Percentiles rank a stretch among this genome's conserved stretches.
phyloP scores from a whole-genome alignment of 2,888 invertebrate genomes.

The Congeria kusceri region DNA sequence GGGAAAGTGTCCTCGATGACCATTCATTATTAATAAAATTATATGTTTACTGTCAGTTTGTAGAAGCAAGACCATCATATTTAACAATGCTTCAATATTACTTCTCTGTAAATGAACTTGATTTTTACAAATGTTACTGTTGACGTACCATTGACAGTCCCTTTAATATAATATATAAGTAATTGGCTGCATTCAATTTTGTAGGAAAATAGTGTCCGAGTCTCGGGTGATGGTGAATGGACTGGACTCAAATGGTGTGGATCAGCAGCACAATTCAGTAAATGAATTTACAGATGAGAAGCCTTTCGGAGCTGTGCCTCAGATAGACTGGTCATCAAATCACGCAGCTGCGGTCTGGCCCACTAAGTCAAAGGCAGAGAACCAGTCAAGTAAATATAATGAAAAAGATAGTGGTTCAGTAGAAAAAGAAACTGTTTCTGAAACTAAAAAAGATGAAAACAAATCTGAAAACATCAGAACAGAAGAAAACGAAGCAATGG shows the following conservation, averaged over 20 bases:
- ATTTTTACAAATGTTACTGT: too few relatives aligned
- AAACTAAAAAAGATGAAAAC: constrained; percentile 20
- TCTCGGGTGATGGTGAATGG: constrained; percentile 77
- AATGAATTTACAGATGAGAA: constrained; percentile 47
- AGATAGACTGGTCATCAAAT: constrained; percentile 44
- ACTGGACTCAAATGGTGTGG: constrained; percentile 73
- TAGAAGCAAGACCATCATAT: too few relatives aligned
- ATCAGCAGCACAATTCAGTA: constrained; percentile 30
- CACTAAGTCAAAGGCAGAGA: constrained; percentile 2
- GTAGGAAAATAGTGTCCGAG: constrained; percentile 80
- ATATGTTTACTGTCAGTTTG: too few relatives aligned
- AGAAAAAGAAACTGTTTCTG: constrained; percentile 10
- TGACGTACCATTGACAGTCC: too few relatives aligned
- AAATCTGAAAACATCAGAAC: constrained; percentile 25
- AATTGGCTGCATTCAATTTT: constrained; percentile 47
- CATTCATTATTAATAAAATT: too few relatives aligned
- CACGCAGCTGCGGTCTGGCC: constrained; percentile 54
- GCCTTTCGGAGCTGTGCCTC: constrained; percentile 47
- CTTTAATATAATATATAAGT: too few relatives aligned
- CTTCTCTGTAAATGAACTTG: too few relatives aligned
- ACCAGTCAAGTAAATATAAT: constrained; percentile 14
- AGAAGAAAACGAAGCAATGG: constrained; percentile 6
- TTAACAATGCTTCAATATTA: too few relatives aligned
- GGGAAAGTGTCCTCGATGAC: too few relatives aligned
- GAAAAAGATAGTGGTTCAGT: constrained; percentile 14